These are phyloP conservation scores for Alauda arvensis DNA, from an alignment of 2,797 vertebrate species.

Conservation along the genomic window DNA sequence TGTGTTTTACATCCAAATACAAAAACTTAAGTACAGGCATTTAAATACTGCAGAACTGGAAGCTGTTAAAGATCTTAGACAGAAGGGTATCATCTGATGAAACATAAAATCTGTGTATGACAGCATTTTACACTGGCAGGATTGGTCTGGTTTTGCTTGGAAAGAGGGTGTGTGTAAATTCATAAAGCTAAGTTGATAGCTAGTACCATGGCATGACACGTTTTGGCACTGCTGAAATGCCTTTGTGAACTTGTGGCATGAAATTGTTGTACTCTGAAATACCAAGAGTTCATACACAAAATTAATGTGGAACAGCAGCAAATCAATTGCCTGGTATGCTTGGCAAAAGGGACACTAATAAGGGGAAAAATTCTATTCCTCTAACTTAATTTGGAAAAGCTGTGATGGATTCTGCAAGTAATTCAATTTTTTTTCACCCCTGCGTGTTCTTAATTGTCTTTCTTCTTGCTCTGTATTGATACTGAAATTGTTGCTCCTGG, in stretches of 20 bases:
- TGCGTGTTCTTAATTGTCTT: neutral
- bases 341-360: neutral
- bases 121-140: neutral
- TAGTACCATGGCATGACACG: neutral
- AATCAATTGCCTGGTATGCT: neutral
- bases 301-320: neutral
- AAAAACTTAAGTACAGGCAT: neutral
- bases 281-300: neutral
- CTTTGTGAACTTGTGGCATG: neutral
- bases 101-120: neutral
- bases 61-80: neutral
- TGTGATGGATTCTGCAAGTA: neutral
- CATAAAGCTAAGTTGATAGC: neutral
- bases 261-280: neutral
- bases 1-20: neutral
- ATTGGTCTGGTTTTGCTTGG: neutral
- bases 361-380: neutral
- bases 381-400: constrained; percentile 21
- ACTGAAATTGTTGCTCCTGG: neutral
- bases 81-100: neutral
- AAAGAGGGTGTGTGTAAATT: neutral
- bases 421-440: neutral
- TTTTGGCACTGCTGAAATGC: neutral
- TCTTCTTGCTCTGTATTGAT: neutral
- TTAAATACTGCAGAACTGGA: neutral